Evolutionary conservation across 2,888 invertebrate genomes (phyloP), one percentile per base, ranked within the genome.

Genomic region (Acrobasis consociella): DNA sequence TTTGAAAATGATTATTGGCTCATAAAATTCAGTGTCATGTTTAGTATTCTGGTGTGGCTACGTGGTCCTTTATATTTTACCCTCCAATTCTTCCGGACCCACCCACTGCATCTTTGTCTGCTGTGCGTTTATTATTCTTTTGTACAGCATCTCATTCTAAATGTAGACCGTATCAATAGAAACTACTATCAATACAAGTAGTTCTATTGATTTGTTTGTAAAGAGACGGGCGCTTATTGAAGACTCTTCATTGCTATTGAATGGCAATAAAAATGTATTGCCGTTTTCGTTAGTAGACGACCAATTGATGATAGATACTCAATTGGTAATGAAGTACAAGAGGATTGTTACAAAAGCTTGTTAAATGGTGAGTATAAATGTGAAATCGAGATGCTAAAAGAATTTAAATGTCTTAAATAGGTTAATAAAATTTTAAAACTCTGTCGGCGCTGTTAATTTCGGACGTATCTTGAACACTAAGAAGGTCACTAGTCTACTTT

Each of bases 231-330:
- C 56, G 17, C n/a, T 56, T 56, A 56, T 56, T 56, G 56, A 56
- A 42, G 13, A 7, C 55, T 16, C 55, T 46, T 56, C 16, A 38
- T 16, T 13, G 42, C 56, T 56, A 56, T 56, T 56, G 55, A 17
- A 42, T 16, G 55, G 42, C 42, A 42, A 56, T 42, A 42, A 42
- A 56, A 56, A 17, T 13, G 22, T 42, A 56, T 17, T 56, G 42
- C 42, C n/a, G 22, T 56, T 56, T 56, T 42, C 56, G 56, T 42
- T 16, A 42, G 38, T 10, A 42, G 42, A 42, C n/a, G 56, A 1
- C 42, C 46, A 56, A 56, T 56, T 56, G 56, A 56, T 42, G 56
- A 56, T 55, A 9, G 39, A 39, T 39, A 38, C 53, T n/a, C n/a
- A 53, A 56, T 56, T 56, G 42, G 42, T 17, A 42, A 42, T 56